Base-by-base conservation (phyloP, 2,113 vertebrate genomes). In the Calidris pygmaea region DNA sequence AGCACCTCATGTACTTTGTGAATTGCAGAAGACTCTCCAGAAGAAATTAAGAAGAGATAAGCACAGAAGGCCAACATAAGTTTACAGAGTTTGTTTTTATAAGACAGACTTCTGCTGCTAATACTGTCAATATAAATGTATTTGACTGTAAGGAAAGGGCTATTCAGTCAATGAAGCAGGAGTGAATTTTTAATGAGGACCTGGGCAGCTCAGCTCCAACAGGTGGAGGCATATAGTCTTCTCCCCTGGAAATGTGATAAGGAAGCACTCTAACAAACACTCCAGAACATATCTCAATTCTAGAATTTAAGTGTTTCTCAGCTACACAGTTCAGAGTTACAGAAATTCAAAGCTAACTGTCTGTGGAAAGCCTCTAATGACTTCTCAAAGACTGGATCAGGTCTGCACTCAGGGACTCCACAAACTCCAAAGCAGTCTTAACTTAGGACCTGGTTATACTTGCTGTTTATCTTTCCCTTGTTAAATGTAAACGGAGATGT, bases 401-500 rank as follows among this genome's bases (percentile, higher is more conserved):
- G 30, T 67, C 39, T 35, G 30, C 23, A 47, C 9, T 87, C 30
- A 80, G 35, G 39, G 62, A 77, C 59, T 52, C 68, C 59, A 77
- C 18, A 81, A 59, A 72, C 80, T 78, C 79, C 83, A 81, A 37
- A 78, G 52, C 10, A 92, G 43, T 43, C 48, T 82, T 75, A 86
- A 80, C 22, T 77, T 43, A 58, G 60, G 65, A 91, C 60, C 39
- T 75, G 66, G 48, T 78, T 77, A 74, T 56, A 68, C 30, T 81
- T 81, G 55, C 34, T 90, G 24, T 89, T 88, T 94, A 85, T 82
- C 77, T 91, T 95, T 82, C 77, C 66, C 62, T 76, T 65, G 58
- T 82, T 66, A 89, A 88, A 90, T n/a, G 56, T 87, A 94, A 87
- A 93, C 0, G 1, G 30, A 0, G 12, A 89, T 72, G 52, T 78